Conservation (phyloP, 2,888 invertebrate genomes). For the Drosophila monieri region DNA sequence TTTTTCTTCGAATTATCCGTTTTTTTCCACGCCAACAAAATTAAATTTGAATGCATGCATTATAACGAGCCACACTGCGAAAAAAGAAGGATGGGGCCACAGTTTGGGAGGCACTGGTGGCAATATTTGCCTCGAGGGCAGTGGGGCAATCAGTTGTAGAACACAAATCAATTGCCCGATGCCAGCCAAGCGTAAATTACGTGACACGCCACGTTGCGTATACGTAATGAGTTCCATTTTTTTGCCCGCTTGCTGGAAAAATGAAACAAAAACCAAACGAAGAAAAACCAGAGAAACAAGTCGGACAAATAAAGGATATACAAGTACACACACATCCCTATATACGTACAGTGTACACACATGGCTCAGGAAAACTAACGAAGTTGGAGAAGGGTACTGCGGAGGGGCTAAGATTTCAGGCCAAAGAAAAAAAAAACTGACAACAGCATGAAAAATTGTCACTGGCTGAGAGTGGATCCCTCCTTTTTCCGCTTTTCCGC, state of each 20-base stretch:
- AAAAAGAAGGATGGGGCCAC: constrained; percentile 8
- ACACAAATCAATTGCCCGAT: constrained; percentile 68
- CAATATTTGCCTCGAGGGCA: constrained; percentile 24
- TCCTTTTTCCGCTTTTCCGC: background rate
- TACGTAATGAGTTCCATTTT: constrained; percentile 70
- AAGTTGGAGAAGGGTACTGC: constrained; percentile 46
- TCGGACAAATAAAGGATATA: constrained; percentile 30
- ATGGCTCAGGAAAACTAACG: constrained; percentile 62
- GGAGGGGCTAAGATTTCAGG: constrained; percentile 31
- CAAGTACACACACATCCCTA: constrained; percentile 43
- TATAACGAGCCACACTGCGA: constrained; percentile 26
- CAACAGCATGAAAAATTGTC: constrained; percentile 79
- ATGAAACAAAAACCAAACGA: constrained; percentile 10
- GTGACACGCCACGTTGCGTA: constrained; percentile 67
- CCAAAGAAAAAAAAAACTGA: constrained; percentile 60
- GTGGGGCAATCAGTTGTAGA: constrained; percentile 44
- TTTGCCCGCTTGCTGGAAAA: constrained; percentile 37
- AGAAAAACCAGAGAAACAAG: constrained; percentile 38
- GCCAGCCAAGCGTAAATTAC: constrained; percentile 60
- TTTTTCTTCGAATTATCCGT: constrained; percentile 45
- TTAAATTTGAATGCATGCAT: constrained; percentile 63
- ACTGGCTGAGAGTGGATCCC: constrained; percentile 64
- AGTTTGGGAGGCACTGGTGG: constrained; percentile 45
- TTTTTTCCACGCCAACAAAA: constrained; percentile 63
- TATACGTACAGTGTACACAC: constrained; percentile 43